Conservation (phyloP, 1,140 invertebrate genomes). For the Heliothis subflexa region DNA sequence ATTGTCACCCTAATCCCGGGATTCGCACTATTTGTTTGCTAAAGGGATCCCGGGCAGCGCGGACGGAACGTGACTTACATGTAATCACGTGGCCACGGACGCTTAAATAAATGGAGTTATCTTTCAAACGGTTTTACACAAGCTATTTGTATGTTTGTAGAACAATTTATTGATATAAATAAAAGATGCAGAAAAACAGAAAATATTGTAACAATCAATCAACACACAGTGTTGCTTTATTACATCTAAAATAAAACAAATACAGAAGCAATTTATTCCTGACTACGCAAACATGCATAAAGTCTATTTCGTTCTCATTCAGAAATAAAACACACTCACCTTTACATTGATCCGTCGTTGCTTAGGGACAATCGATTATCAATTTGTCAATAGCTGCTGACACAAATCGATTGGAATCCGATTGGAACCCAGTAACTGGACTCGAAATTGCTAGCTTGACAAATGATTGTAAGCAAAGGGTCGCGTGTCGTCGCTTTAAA, state of each 20-base stretch:
- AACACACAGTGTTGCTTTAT: too few relatives aligned
- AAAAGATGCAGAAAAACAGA: too few relatives aligned
- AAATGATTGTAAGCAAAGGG: constrained; percentile 48
- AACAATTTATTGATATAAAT: neutral
- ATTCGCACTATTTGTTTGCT: constrained; percentile 73
- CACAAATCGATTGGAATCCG: constrained; percentile 58
- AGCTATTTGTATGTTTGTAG: too few relatives aligned
- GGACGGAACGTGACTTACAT: constrained; percentile 69
- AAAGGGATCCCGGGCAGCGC: constrained; percentile 69
- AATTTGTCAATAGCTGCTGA: constrained; percentile 61
- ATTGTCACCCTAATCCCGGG: constrained; percentile 68
- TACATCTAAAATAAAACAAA: neutral
- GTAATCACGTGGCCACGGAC: constrained; percentile 13
- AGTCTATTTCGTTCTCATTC: neutral
- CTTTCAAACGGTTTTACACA: neutral
- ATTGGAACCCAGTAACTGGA: constrained; percentile 46
- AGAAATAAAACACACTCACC: constrained; percentile 11
- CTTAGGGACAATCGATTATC: constrained; percentile 61
- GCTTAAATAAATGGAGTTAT: constrained; percentile 12
- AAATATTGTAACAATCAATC: too few relatives aligned
- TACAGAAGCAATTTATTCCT: neutral
- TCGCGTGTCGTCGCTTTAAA: constrained; percentile 16
- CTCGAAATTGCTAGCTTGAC: constrained; percentile 45
- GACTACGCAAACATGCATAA: neutral
- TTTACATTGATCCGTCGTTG: constrained; percentile 43